Percentiles rank a stretch among this genome's conserved stretches.
phyloP scores from a whole-genome alignment of 2,888 invertebrate genomes.

The Lacanobia oleracea region DNA sequence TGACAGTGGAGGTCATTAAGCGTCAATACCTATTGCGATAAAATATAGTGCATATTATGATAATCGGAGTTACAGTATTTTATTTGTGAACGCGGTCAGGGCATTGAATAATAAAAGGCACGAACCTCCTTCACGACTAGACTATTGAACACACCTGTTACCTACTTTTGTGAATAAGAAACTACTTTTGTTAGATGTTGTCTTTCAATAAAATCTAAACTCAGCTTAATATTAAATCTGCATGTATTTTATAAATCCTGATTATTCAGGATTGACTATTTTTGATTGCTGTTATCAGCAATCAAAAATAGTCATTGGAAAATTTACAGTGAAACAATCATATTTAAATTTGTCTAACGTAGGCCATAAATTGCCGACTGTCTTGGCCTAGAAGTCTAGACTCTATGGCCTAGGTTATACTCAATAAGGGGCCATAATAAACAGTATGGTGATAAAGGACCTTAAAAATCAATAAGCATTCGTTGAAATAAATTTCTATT shows the following conservation, averaged over 20 bases:
- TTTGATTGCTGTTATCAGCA: too few species aligned
- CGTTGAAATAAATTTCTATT: neutral
- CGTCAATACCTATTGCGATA: constrained; percentile 23
- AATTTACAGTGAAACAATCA: neutral
- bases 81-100: constrained; percentile 17
- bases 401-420: neutral
- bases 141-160: constrained; percentile 51
- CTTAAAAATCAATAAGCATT: neutral
- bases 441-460: too few species aligned
- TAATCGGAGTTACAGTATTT: constrained; percentile 15
- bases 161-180: constrained; percentile 30
- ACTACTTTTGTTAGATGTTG: constrained; percentile 29
- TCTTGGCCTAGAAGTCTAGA: neutral
- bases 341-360: neutral
- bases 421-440: too few species aligned
- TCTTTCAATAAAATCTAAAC: neutral
- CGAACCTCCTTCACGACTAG: constrained; percentile 34
- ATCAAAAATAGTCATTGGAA: neutral
- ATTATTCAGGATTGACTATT: too few species aligned
- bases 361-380: too few species aligned
- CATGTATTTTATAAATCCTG: too few species aligned
- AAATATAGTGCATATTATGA: constrained; percentile 29
- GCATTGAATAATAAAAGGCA: constrained; percentile 41
- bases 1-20: constrained; percentile 23
- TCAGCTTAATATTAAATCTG: neutral